phyloP scores from a whole-genome alignment of 35 echinoderm and acorn worm genomes.

The Anneissia japonica region DNA sequence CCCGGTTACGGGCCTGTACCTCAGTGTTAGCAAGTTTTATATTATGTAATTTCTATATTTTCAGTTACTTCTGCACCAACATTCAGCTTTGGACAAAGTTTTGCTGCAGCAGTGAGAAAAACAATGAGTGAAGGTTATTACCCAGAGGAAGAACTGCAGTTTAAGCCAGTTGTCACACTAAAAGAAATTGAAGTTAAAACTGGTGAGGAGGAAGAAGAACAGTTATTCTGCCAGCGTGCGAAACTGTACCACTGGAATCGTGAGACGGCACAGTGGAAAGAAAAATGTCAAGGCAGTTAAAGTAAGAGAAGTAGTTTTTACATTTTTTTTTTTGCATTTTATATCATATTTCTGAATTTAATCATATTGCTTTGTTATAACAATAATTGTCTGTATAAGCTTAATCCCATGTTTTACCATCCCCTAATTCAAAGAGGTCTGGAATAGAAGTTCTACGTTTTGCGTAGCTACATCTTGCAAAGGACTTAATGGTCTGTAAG shows the following conservation, averaged over 20 bases:
- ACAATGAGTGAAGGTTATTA: background rate
- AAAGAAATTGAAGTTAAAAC: conserved; percentile 39
- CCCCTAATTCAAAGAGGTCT: no score
- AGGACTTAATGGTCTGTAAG: no score
- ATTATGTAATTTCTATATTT: background rate
- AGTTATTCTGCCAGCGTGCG: conserved; percentile 34
- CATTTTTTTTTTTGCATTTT: background rate
- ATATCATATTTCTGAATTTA: no score
- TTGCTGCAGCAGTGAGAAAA: background rate
- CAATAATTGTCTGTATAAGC: no score
- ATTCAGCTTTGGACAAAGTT: background rate
- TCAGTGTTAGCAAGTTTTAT: no score
- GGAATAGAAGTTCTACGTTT: no score
- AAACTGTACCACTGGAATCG: conserved; percentile 53
- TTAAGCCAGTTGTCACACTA: conserved; percentile 44
- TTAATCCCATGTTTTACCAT: no score
- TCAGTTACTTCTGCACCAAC: background rate
- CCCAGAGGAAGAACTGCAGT: conserved; percentile 42
- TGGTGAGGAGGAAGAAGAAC: conserved; percentile 69
- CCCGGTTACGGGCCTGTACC: no score
- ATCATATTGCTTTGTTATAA: no score
- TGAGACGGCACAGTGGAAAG: conserved; percentile 46
- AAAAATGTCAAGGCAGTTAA: conserved; percentile 19
- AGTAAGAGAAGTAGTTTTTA: background rate
- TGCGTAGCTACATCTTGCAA: no score